Evolutionary conservation across 1,140 invertebrate species (phyloP), one percentile per base, ranked within the genome.

Genomic region (Zeugodacus cucurbitae): DNA sequence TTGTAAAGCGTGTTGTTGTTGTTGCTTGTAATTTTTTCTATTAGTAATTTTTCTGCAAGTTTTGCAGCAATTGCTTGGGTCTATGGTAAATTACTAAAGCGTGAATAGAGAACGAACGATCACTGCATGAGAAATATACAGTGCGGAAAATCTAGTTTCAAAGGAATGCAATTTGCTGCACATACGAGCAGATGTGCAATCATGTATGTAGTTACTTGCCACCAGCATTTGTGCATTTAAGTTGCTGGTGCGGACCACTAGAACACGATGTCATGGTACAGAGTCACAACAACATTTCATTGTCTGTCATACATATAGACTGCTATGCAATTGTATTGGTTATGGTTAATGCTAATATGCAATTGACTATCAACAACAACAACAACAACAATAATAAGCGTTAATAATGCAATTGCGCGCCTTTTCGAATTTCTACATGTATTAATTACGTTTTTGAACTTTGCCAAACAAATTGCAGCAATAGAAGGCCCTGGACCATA

Each of bases 371-470:
- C 29, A 67, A 67, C 26, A 67, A 37, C 34, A 74, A 74, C 26
- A 67, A 37, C 34, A 74, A 74, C 29, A 67, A 67, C 26, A 67
- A 37, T 20, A 74, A 74, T 3, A 62, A 26, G 7, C 58, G n/a
- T 17, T 34, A 32, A 67, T 67, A 67, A 67, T 67, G 67, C 67
- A 74, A 74, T 41, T 74, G 67, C 67, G 34, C 34, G 32, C 67
- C 64, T 74, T 74, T 74, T 74, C 34, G 22, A 74, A n/a, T 62
- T 62, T 7, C n/a, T 32, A 32, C 10, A 41, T 74, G 17, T 37
- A 32, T 74, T 74, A 74, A 74, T 74, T 74, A 74, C 67, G 67
- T 74, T 74, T 74, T 74, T 74, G 67, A 74, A 74, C 67, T 74
- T 74, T 74, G 67, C 67, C 67, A 74, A 74, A 32, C 67, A 37